phyloP scores from a whole-genome alignment of 1,140 invertebrate species.

The Halyomorpha halys region DNA sequence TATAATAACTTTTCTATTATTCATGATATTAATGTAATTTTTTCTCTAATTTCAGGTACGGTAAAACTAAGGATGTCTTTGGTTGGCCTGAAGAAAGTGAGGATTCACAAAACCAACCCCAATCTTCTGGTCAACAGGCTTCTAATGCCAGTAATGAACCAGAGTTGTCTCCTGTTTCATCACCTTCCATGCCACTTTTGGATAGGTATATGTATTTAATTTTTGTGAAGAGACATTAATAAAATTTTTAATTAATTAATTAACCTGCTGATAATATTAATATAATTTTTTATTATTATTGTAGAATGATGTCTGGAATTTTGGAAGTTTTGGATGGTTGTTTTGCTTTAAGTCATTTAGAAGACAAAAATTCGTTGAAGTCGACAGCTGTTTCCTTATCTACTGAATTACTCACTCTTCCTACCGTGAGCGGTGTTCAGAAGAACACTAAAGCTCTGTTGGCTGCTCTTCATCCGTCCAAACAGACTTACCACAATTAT shows the following conservation, averaged over 20 bases:
- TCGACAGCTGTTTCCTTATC: conserved; percentile 59
- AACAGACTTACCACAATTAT: conserved; percentile 68
- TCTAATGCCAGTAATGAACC: conserved; percentile 26
- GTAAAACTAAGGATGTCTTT: conserved; percentile 90
- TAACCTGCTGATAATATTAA: not conserved
- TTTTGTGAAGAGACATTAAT: too few relatives aligned
- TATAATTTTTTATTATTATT: conserved; percentile 1
- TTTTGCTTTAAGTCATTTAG: conserved; percentile 41
- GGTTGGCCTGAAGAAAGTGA: conserved; percentile 95
- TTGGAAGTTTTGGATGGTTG: conserved; percentile 65
- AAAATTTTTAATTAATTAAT: not conserved
- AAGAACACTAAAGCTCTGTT: conserved; percentile 67
- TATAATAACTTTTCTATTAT: too few relatives aligned
- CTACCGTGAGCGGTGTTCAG: conserved; percentile 68
- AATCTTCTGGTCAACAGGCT: conserved; percentile 33
- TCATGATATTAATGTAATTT: not conserved
- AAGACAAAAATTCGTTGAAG: conserved; percentile 38
- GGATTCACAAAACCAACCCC: conserved; percentile 40
- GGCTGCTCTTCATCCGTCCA: conserved; percentile 62
- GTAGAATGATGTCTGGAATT: conserved; percentile 52
- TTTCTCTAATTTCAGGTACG: conserved; percentile 50
- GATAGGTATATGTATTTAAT: conserved; percentile 40
- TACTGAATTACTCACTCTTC: conserved; percentile 68
- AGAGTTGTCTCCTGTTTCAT: conserved; percentile 37
- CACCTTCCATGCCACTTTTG: conserved; percentile 41